These are phyloP conservation scores for Morone saxatilis DNA, from an alignment of 2,113 vertebrate species.

Conservation along the genomic window DNA sequence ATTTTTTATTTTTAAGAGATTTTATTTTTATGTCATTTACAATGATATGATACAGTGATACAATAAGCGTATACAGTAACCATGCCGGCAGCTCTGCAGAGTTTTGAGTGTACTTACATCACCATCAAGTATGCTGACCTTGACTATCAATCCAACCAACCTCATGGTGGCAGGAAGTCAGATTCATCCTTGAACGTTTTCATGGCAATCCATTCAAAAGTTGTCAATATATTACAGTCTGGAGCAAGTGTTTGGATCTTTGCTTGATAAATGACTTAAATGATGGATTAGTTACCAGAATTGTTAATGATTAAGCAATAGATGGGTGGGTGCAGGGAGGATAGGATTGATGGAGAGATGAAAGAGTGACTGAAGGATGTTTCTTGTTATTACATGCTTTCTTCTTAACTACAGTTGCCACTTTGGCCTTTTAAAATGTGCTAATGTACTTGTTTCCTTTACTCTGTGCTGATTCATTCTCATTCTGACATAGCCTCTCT, in stretches of 20 bases:
- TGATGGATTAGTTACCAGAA: no score
- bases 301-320: background rate
- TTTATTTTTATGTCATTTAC: background rate
- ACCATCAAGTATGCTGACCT: background rate
- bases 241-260: background rate
- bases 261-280: background rate
- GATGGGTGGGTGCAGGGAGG: background rate
- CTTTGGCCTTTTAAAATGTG: no score
- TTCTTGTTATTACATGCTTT: background rate
- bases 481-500: background rate
- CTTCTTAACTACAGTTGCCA: background rate
- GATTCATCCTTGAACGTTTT: background rate
- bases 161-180: background rate
- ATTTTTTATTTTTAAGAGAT: no score
- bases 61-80: background rate
- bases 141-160: background rate
- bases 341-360: background rate
- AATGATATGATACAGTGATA: background rate
- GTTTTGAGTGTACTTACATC: background rate
- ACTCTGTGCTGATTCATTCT: background rate
- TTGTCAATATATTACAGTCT: background rate
- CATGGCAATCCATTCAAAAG: background rate
- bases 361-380: background rate
- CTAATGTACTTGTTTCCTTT: background rate
- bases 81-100: background rate